Evolutionary conservation across 2,113 vertebrate species (phyloP), one percentile per base, ranked within the genome.

Genomic region (Myrmophylax atrothorax): DNA sequence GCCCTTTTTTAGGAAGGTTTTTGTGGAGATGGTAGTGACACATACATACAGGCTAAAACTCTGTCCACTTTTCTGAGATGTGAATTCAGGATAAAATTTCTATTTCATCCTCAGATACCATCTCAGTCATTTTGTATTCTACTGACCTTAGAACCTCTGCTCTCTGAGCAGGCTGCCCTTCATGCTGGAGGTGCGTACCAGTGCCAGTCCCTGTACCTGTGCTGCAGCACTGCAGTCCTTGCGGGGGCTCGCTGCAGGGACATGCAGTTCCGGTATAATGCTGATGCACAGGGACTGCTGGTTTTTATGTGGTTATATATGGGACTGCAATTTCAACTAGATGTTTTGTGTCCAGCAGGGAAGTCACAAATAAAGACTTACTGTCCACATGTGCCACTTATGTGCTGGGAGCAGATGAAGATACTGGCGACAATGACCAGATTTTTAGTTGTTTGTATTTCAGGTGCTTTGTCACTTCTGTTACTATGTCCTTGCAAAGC

Each of bases 251-350:
- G 6, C 44, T 53, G 49, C 46, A 19, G 56, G 37, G 42, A 29
- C 0, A 1, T 5, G 11, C 0, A 0, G 2, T 68, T 37, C 26
- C 18, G 37, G 0, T 20, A 1, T 16, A 24, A 29, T 31, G 35
- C 42, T 52, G 35, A 8, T 59, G 23, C 22, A 28, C 37, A 22
- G 50, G 16, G 24, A 29, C 9, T 4, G 0, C 23, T 46, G 11
- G 0, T 73, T 68, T 63, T 14, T 24, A 10, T 15, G 25, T 26
- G 8, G 18, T 31, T 70, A 4, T 37, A 5, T 8, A 26, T 14
- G 18, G 0, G 4, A 38, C 38, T 69, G 26, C 42, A 18, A 56
- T n/a, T 87, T 70, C 35, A 83, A 6, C 18, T 6, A 19, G 11
- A 6, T 47, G 17, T 18, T 68, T 78, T 50, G 9, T 25, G 10